Conservation (phyloP, 2,113 vertebrate genomes). For the Stomatorhinus ivindoensis region DNA sequence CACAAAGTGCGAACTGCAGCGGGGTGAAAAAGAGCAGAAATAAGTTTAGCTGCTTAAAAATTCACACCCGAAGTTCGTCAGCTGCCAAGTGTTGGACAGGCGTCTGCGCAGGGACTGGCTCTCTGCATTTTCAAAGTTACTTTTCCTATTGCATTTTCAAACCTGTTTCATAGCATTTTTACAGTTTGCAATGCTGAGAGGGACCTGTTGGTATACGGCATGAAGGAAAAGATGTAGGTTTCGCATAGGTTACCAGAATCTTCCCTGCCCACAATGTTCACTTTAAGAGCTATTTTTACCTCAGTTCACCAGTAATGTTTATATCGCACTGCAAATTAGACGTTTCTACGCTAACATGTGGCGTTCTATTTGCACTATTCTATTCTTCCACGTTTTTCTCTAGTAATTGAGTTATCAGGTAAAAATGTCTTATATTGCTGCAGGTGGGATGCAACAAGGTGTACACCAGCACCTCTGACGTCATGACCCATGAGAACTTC, state of each 20-base stretch:
- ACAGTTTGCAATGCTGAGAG: not conserved
- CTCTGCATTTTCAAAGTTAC: not conserved
- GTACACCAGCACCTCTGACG: constrained; percentile 95
- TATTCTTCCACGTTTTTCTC: constrained; percentile 18
- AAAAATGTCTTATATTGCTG: constrained; percentile 22
- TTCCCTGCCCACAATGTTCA: constrained; percentile 25
- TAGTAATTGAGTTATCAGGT: constrained; percentile 6
- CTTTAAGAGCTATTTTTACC: constrained; percentile 34
- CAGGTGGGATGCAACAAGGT: constrained; percentile 99
- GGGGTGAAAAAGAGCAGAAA: not conserved
- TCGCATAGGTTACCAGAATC: constrained; percentile 54
- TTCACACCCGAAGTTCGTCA: not conserved
- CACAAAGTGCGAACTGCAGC: not conserved
- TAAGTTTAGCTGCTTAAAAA: not conserved
- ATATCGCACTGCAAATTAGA: not conserved
- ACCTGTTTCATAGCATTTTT: not conserved
- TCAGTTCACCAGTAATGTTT: constrained; percentile 33
- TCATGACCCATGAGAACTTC: constrained; percentile 99
- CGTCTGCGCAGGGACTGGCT: not conserved
- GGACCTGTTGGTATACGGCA: constrained; percentile 32
- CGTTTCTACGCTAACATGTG: not conserved
- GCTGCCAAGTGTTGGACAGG: not conserved
- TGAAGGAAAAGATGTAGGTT: constrained; percentile 38
- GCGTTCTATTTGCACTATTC: not conserved
- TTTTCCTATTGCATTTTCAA: not conserved